Evolutionary conservation across 2,113 vertebrate species (phyloP).

Genomic region (Brachyistius frenatus): DNA sequence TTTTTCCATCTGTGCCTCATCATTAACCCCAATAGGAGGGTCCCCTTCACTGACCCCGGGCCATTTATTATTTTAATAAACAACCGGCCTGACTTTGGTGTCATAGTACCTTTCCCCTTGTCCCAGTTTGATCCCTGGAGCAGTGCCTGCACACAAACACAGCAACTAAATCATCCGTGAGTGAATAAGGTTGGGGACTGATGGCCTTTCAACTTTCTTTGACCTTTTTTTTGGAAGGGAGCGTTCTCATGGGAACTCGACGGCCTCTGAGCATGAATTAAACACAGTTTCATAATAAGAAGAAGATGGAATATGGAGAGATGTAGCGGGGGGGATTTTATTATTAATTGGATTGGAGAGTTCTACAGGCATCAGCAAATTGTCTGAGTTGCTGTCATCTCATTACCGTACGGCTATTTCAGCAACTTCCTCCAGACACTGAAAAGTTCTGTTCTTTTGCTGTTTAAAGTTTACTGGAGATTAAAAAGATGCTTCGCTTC

Average conservation of each 20-base stretch:
- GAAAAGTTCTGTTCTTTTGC: conserved; percentile 20
- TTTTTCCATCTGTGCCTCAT: too few relatives aligned
- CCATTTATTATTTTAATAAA: conserved; percentile 65
- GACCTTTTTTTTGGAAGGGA: conserved; percentile 52
- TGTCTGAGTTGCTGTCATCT: conserved; percentile 63
- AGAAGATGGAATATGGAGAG: conserved; percentile 24
- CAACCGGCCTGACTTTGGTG: conserved; percentile 43
- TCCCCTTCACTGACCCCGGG: neutral
- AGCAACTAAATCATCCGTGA: conserved; percentile 61
- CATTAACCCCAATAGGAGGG: conserved; percentile 38
- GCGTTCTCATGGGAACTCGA: conserved; percentile 39
- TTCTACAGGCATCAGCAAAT: conserved; percentile 77
- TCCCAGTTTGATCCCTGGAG: conserved; percentile 48
- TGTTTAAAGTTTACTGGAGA: conserved; percentile 34
- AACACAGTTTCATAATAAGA: conserved; percentile 29
- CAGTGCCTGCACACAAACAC: conserved; percentile 26
- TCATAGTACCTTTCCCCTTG: conserved; percentile 11
- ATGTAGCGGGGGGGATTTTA: conserved; percentile 26
- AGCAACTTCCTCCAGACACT: conserved; percentile 73
- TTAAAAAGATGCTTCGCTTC: conserved; percentile 19
- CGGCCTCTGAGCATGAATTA: conserved; percentile 43
- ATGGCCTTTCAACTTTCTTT: conserved; percentile 68
- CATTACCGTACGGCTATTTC: conserved; percentile 76
- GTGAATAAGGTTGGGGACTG: conserved; percentile 55
- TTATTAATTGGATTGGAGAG: conserved; percentile 69